A percentile compares a stretch with the other conserved stretches of the same genome.
Evolutionary conservation across 2,797 vertebrate genomes (phyloP).

Genomic region (Rhynchotus rufescens): DNA sequence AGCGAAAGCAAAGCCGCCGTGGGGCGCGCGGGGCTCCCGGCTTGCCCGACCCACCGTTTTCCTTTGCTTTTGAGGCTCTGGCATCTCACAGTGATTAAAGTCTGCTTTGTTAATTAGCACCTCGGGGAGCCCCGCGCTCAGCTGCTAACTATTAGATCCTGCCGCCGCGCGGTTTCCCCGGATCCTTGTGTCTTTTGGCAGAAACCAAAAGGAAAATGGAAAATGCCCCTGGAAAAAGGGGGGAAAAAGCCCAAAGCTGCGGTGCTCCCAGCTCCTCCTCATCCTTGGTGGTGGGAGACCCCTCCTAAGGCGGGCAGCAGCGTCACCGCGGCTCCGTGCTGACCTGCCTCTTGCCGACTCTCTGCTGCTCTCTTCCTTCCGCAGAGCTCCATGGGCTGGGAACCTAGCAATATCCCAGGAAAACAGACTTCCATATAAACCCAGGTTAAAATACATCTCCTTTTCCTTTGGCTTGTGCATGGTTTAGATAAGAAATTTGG

Average conservation of each 20-base stretch:
- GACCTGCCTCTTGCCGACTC: accelerated
- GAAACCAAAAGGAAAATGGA: background rate
- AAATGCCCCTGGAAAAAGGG: background rate
- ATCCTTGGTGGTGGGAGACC: accelerated
- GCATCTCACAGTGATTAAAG: background rate
- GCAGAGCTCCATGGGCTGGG: background rate
- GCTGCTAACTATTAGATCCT: background rate
- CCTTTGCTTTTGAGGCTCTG: background rate
- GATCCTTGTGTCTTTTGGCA: background rate
- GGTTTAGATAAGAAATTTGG: background rate
- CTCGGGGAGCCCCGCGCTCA: background rate
- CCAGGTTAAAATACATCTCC: accelerated
- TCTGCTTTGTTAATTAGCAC: background rate
- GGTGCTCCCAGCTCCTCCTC: accelerated
- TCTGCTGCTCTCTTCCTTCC: background rate
- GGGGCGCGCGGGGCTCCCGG: background rate
- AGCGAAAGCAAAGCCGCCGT: background rate
- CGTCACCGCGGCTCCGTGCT: background rate
- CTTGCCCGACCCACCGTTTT: background rate
- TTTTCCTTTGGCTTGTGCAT: background rate
- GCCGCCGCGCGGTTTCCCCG: background rate
- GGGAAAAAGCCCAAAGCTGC: background rate
- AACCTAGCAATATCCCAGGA: accelerated
- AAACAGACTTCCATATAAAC: background rate
- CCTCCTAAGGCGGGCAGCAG: accelerated